Evolutionary conservation across 2,888 invertebrate species (phyloP).

Genomic region (Lamellibrachia columna): DNA sequence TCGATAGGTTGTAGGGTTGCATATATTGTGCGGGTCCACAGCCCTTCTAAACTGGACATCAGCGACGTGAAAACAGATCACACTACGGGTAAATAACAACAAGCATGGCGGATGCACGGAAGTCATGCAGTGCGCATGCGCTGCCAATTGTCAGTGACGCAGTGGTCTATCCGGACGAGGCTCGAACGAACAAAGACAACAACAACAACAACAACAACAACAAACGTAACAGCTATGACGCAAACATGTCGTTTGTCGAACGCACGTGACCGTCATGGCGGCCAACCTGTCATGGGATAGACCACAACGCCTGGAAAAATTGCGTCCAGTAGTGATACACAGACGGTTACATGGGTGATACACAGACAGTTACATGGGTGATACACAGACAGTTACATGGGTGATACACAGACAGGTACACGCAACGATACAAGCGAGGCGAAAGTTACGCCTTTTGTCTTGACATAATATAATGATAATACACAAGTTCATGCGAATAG

Average conservation of each 20-base stretch:
- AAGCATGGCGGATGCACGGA: neutral
- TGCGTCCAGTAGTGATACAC: neutral
- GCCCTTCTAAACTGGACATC: neutral
- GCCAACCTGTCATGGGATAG: neutral
- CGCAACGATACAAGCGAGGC: neutral
- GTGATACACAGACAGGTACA: neutral
- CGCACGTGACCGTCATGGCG: neutral
- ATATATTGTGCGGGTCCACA: neutral
- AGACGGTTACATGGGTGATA: too few species aligned
- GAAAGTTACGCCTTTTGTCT: neutral
- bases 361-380: neutral
- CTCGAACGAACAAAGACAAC: neutral
- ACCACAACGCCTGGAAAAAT: neutral
- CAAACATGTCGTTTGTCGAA: neutral
- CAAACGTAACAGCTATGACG: neutral
- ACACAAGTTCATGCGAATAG: neutral
- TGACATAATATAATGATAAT: constrained; percentile 6
- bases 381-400: neutral
- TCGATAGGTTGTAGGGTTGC: neutral
- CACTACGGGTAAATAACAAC: constrained; percentile 4
- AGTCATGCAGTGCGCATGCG: constrained; percentile 11
- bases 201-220: neutral
- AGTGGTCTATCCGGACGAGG: neutral
- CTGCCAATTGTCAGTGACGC: constrained; percentile 7
- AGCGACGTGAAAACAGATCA: neutral